Evolutionary conservation across 2,888 invertebrate genomes (phyloP).

Genomic region (Drosophila helvetica): DNA sequence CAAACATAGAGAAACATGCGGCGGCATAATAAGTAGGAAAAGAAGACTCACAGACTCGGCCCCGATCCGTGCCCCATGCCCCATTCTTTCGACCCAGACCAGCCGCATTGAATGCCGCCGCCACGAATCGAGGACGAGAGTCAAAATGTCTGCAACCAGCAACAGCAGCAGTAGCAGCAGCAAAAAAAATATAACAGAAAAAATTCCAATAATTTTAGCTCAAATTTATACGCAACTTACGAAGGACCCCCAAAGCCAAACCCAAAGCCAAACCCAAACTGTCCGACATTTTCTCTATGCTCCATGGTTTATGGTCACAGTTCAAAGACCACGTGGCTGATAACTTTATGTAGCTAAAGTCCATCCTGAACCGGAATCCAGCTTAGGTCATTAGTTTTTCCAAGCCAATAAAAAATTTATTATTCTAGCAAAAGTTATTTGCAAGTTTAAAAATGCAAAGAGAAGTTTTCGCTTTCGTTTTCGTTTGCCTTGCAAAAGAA

Average conservation of each 20-base stretch:
- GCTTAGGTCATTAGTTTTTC: background rate
- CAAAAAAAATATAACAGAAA: constrained; percentile 24
- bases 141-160: constrained; percentile 62
- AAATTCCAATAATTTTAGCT: constrained; percentile 64
- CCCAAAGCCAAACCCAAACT: background rate
- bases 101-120: constrained; percentile 69
- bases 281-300: constrained; percentile 18
- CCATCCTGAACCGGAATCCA: background rate
- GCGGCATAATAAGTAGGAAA: constrained; percentile 70
- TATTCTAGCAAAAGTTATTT: background rate
- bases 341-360: constrained; percentile 19
- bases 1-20: constrained; percentile 46
- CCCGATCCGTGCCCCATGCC: constrained; percentile 18
- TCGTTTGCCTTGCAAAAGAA: constrained; percentile 3
- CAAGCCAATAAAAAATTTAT: constrained; percentile 2
- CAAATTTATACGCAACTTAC: constrained; percentile 62
- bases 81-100: constrained; percentile 5
- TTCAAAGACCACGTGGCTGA: constrained; percentile 19
- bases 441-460: constrained; percentile 23
- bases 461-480: constrained; percentile 18
- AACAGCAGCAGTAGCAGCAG: constrained; percentile 10
- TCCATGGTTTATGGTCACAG: constrained; percentile 24
- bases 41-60: constrained; percentile 43
- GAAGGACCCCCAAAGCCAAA: background rate
- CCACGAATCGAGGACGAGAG: constrained; percentile 71